A percentile compares a stretch with the other conserved stretches of the same genome.
These are phyloP conservation scores for Netelia fuscicornis DNA, from an alignment of 2,888 invertebrate species.

Conservation along the genomic window DNA sequence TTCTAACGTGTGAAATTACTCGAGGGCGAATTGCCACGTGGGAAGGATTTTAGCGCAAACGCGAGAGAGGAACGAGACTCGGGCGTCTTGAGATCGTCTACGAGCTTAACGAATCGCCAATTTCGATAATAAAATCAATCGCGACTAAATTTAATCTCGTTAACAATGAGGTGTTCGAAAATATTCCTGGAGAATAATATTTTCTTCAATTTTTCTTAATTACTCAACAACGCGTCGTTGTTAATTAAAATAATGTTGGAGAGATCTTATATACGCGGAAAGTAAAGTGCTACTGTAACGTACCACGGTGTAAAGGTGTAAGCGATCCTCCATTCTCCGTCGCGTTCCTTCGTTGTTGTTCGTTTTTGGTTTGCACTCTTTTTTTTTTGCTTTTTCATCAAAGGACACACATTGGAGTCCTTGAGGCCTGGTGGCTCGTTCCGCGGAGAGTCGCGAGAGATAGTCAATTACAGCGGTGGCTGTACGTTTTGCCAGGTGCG, in stretches of 20 bases:
- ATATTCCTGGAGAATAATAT: not conserved
- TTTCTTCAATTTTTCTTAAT: slow-evolving; percentile 1
- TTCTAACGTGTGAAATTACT: slow-evolving; percentile 79
- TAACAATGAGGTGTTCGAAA: not conserved
- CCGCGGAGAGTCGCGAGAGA: slow-evolving; percentile 51
- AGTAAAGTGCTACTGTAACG: slow-evolving; percentile 23
- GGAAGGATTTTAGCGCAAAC: slow-evolving; percentile 30
- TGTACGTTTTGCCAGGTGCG: slow-evolving; percentile 66
- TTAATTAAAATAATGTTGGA: slow-evolving; percentile 43
- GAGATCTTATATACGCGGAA: slow-evolving; percentile 1
- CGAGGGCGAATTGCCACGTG: slow-evolving; percentile 73
- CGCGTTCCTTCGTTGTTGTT: not conserved
- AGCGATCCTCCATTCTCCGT: slow-evolving; percentile 27
- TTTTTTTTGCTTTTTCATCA: slow-evolving; percentile 7
- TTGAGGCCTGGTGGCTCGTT: slow-evolving; percentile 38
- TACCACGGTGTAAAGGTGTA: not conserved
- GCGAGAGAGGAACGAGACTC: slow-evolving; percentile 10
- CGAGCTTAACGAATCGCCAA: no score
- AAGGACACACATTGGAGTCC: slow-evolving; percentile 44
- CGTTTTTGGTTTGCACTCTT: not conserved
- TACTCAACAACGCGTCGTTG: slow-evolving; percentile 1
- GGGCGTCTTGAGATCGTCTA: no score
- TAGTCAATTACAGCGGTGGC: slow-evolving; percentile 66
- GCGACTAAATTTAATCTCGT: no score
- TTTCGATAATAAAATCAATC: no score